Base-by-base conservation (phyloP, 2,888 invertebrate genomes). In the Unio pictorum region DNA sequence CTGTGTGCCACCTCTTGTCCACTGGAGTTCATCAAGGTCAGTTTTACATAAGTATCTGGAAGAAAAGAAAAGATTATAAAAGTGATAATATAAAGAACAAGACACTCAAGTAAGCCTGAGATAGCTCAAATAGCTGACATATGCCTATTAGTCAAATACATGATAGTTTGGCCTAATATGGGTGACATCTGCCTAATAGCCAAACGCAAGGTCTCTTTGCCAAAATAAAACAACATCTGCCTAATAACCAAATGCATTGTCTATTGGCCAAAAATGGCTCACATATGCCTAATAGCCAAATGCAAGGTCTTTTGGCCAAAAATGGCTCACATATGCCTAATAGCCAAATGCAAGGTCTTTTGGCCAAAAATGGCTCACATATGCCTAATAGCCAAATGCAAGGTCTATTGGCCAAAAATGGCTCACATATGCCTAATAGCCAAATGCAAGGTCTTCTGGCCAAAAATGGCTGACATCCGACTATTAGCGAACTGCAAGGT, bases 1-100 rank as follows among this genome's bases (percentile, higher is more conserved):
- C 96, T 95, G 78, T 96, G 93, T 0, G 95, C 95, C 91, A 98
- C 94, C 91, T 97, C 97, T 91, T 96, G 95, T 26, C 97, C 96
- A 81, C 95, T 95, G 83, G 96, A 96, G 89, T 96, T 96, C 84
- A 97, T 95, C 87, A 98, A 93, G 83, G 95, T 94, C 81, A 98
- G 91, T 91, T 97, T 97, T 64, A 97, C 97, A 90, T 97, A 97
- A 0, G 97, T 97, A 89, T 98, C 98, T 90, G 86, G n/a, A 79
- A 81, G 55, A 68, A 20, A 61, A 26, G 17, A 61, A 61, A 23
- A 61, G 61, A 28, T 1, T 0, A 28, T 8, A 61, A 20, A 61
- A 2, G 7, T 26, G 30, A 61, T 26, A 30, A 28, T 30, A 20
- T 28, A 18, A 61, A 26, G 45, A 59, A 59, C 8, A 30, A 18